Conservation (phyloP, 1,140 invertebrate genomes). For the Schlechtendalia chinensis region DNA sequence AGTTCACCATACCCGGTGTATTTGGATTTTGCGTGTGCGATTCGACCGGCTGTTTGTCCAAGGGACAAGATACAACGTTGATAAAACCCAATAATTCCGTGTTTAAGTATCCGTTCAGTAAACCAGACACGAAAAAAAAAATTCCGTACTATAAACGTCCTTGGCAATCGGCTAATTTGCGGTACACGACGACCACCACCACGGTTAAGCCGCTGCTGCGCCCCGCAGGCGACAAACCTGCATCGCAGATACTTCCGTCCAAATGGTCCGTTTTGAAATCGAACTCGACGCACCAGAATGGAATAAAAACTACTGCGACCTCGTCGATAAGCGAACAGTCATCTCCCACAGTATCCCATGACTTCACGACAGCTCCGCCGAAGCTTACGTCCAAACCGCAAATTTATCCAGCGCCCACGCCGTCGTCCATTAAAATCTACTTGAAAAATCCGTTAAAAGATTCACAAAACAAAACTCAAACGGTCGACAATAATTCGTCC, state of each 20-base stretch:
- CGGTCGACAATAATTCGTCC: neutral
- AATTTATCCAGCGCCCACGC: neutral
- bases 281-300: neutral
- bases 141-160: constrained; percentile 16
- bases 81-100: neutral
- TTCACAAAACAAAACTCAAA: constrained; percentile 24
- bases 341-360: neutral
- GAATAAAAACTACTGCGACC: neutral
- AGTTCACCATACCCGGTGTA: constrained; percentile 82
- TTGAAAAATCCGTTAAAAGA: constrained; percentile 18
- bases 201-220: neutral
- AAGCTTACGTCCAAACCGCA: neutral
- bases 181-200: neutral
- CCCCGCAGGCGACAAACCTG: neutral
- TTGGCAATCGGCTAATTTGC: neutral
- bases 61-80: neutral
- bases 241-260: neutral
- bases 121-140: constrained; percentile 28
- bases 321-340: neutral
- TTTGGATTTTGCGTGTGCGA: constrained; percentile 83
- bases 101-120: constrained; percentile 26
- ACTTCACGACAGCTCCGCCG: neutral
- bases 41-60: neutral
- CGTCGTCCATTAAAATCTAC: constrained; percentile 1
- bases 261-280: constrained; percentile 21